A percentile compares a stretch with the other conserved stretches of the same genome.
Conservation (phyloP, 1,140 invertebrate species). For the Hylyphantes graminicola region DNA sequence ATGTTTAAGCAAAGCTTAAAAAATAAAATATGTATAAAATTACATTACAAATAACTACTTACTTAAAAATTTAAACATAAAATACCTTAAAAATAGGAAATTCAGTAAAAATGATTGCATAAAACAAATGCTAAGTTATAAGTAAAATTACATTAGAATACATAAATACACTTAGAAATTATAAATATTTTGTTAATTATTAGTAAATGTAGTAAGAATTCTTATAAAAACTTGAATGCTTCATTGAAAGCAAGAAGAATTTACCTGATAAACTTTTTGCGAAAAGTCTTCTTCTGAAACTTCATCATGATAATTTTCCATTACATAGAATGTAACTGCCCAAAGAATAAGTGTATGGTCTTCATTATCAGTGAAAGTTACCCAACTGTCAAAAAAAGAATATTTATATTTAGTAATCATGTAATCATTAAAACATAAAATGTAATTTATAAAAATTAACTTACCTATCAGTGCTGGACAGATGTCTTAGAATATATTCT, state of each 20-base stretch:
- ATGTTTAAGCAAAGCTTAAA: slow-evolving; percentile 66
- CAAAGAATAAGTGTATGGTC: slow-evolving; percentile 77
- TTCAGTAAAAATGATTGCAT: too few relatives aligned
- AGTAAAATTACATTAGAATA: too few relatives aligned
- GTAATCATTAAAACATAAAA: neutral
- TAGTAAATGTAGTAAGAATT: too few relatives aligned
- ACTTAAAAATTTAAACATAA: too few relatives aligned
- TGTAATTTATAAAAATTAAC: slow-evolving; percentile 22
- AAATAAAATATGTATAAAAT: slow-evolving; percentile 4
- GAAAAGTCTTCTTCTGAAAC: slow-evolving; percentile 69
- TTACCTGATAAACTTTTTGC: slow-evolving; percentile 64
- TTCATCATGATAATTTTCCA: slow-evolving; percentile 72
- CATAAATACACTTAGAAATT: too few relatives aligned
- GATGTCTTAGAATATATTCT: slow-evolving; percentile 78
- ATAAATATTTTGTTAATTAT: too few relatives aligned
- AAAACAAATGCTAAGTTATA: too few relatives aligned
- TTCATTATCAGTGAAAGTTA: slow-evolving; percentile 68
- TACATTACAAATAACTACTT: too few relatives aligned
- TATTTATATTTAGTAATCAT: neutral
- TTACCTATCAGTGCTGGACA: slow-evolving; percentile 70
- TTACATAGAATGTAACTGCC: slow-evolving; percentile 77
- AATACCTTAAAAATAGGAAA: too few relatives aligned
- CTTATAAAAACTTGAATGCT: neutral
- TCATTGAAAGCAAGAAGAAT: neutral
- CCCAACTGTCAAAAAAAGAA: slow-evolving; percentile 10